Conservation (phyloP, 23 tunicate species). For the Phallusia fumigata region DNA sequence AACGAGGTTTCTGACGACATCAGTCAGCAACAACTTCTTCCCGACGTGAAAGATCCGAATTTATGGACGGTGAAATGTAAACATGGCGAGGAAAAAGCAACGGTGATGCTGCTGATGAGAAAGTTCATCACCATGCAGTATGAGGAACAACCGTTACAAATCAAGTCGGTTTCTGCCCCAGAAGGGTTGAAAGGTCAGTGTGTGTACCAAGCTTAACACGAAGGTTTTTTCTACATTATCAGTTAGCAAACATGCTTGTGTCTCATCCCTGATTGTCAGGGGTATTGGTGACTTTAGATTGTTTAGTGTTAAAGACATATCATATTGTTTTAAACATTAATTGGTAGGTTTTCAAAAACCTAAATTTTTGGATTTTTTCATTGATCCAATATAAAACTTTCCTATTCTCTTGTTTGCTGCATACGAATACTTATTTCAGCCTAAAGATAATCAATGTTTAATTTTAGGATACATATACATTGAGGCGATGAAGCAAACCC, state of each 20-base stretch:
- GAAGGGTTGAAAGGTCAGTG: slow-evolving; percentile 89
- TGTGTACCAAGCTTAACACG: no score
- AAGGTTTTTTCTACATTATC: neutral
- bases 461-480: slow-evolving; percentile 80
- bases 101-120: slow-evolving; percentile 82
- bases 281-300: no score
- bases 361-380: no score
- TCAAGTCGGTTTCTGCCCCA: slow-evolving; percentile 93
- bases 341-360: no score
- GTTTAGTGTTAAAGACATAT: no score
- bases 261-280: no score
- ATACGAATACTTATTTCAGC: no score
- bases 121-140: slow-evolving; percentile 89
- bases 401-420: no score
- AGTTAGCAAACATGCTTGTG: neutral
- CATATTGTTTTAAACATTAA: no score
- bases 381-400: no score
- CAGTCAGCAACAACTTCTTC: slow-evolving; percentile 91
- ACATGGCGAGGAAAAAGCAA: slow-evolving; percentile 87
- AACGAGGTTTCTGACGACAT: slow-evolving; percentile 87
- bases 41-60: slow-evolving; percentile 98
- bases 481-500: slow-evolving; percentile 96
- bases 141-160: slow-evolving; percentile 87
- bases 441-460: no score
- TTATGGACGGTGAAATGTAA: slow-evolving; percentile 97